phyloP scores from a whole-genome alignment of 2,113 vertebrate genomes.

The Notarius quadriscutis region DNA sequence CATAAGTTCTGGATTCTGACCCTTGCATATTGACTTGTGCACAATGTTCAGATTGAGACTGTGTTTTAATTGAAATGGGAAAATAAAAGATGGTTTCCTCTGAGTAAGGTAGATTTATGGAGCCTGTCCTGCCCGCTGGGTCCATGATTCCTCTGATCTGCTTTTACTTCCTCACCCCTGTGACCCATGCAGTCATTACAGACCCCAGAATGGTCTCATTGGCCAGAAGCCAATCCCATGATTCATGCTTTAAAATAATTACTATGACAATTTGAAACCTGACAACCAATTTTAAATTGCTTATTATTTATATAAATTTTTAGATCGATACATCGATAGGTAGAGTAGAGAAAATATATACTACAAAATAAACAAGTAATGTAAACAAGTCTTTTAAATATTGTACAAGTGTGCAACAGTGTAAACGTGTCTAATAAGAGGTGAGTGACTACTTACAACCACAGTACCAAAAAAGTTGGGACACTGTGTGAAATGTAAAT shows the following conservation, averaged over 20 bases:
- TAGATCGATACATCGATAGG: background rate
- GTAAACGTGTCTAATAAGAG: no score
- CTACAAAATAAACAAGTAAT: no score
- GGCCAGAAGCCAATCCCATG: conserved; percentile 65
- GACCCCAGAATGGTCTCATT: conserved; percentile 66
- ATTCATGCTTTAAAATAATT: conserved; percentile 71
- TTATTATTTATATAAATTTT: conserved; percentile 61
- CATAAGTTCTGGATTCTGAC: conserved; percentile 61
- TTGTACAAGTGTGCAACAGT: no score
- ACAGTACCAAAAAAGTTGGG: no score
- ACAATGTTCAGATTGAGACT: conserved; percentile 71
- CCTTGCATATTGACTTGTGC: conserved; percentile 53
- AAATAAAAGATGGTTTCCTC: conserved; percentile 72
- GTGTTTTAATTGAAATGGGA: conserved; percentile 70
- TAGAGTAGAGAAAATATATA: background rate
- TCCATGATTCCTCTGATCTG: conserved; percentile 74
- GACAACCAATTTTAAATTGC: conserved; percentile 70
- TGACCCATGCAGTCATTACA: conserved; percentile 72
- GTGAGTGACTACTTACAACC: no score
- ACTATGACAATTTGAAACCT: conserved; percentile 68
- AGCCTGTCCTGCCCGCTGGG: conserved; percentile 65
- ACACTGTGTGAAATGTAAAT: no score
- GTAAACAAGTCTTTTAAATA: no score
- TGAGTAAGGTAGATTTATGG: conserved; percentile 70
- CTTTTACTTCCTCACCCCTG: conserved; percentile 71